Evolutionary conservation across 1,140 invertebrate genomes (phyloP).

Genomic region (Drosophila cardini): DNA sequence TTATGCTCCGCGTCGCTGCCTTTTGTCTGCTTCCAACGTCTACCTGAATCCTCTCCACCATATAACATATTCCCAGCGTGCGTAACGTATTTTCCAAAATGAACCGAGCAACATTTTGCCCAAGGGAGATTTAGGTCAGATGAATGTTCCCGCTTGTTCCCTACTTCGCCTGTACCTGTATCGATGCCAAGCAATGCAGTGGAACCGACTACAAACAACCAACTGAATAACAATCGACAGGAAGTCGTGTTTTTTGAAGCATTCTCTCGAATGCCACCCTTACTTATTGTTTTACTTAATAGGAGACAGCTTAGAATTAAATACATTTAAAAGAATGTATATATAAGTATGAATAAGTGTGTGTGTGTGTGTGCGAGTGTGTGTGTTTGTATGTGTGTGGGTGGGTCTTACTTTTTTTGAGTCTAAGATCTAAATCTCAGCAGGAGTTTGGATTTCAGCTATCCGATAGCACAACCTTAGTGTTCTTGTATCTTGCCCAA

Average conservation of each 20-base stretch:
- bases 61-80: constrained; percentile 44
- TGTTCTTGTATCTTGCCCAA: constrained; percentile 52
- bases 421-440: constrained; percentile 1
- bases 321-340: background rate
- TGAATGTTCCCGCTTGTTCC: constrained; percentile 5
- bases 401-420: background rate
- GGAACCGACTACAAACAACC: too few species aligned
- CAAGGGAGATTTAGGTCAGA: constrained; percentile 56
- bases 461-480: constrained; percentile 53
- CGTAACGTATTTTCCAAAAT: constrained; percentile 63
- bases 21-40: constrained; percentile 37
- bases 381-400: background rate
- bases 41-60: constrained; percentile 53
- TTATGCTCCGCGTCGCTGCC: constrained; percentile 35
- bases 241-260: constrained; percentile 60
- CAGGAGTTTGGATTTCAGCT: constrained; percentile 9
- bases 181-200: constrained; percentile 49
- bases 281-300: constrained; percentile 41
- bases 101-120: constrained; percentile 8
- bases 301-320: constrained; percentile 20
- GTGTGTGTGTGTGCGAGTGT: background rate
- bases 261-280: constrained; percentile 27
- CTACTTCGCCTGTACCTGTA: constrained; percentile 54
- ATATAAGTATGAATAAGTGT: background rate
- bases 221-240: constrained; percentile 48